These are phyloP conservation scores for Haliclona indistincta DNA, from an alignment of 37 sponge, comb jelly and placozoan genomes.

Conservation along the genomic window DNA sequence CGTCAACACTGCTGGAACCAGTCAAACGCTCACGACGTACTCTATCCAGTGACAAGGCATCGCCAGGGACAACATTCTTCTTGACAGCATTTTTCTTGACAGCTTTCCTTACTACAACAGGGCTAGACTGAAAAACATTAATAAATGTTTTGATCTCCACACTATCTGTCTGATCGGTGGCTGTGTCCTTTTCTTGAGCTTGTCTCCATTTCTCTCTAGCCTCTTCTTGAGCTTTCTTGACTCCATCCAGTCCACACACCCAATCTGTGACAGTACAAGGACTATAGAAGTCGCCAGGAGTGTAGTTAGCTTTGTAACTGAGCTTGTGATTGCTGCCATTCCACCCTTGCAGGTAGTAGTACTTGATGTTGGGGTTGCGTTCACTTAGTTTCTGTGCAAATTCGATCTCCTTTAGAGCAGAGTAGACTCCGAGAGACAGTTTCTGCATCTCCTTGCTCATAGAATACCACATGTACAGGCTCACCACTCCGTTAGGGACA, in stretches of 20 bases:
- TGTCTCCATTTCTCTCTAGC: neutral
- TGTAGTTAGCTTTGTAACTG: conserved; percentile 86
- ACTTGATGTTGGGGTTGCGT: conserved; percentile 56
- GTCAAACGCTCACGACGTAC: conserved; percentile 8
- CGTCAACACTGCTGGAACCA: conserved; percentile 18
- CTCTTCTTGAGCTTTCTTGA: conserved; percentile 26
- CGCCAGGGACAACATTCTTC: conserved; percentile 1
- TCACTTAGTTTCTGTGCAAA: conserved; percentile 50
- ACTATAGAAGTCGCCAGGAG: conserved; percentile 84
- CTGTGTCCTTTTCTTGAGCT: neutral
- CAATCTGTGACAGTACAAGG: conserved; percentile 71
- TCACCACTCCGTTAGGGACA: conserved; percentile 84
- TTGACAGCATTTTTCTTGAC: neutral
- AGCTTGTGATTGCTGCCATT: conserved; percentile 81
- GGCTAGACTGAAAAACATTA: too few relatives aligned
- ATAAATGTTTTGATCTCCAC: too few relatives aligned
- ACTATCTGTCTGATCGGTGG: neutral
- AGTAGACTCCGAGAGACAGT: conserved; percentile 90
- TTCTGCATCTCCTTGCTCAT: conserved; percentile 72
- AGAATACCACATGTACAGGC: conserved; percentile 92
- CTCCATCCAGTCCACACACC: conserved; percentile 58
- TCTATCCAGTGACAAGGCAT: conserved; percentile 35
- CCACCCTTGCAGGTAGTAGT: conserved; percentile 93
- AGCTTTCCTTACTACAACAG: neutral
- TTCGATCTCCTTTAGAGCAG: conserved; percentile 90